Evolutionary conservation across 2,888 invertebrate genomes (phyloP).

Genomic region (Neoaliturus tenellus): DNA sequence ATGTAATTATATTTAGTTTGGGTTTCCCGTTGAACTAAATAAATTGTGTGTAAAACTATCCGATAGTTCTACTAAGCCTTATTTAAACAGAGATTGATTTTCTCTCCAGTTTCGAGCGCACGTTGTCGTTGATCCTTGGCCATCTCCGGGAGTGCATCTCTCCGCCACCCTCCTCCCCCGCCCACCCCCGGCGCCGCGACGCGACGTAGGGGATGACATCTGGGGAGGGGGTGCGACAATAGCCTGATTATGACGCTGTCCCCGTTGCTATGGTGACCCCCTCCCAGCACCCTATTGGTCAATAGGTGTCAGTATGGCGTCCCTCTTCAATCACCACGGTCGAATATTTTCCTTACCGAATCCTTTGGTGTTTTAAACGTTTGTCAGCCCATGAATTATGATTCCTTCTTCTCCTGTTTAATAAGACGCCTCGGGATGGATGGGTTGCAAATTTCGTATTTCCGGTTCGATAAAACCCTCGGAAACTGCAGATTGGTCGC

Average conservation of each 20-base stretch:
- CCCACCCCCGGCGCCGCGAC: neutral
- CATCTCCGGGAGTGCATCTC: neutral
- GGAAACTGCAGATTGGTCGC: too few species aligned
- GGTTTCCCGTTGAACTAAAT: too few species aligned
- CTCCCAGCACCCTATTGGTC: conserved; percentile 42
- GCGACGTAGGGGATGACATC: too few species aligned
- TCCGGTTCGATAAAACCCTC: neutral
- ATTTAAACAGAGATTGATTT: too few species aligned
- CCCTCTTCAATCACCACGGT: neutral
- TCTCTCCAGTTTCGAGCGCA: too few species aligned
- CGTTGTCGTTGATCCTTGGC: too few species aligned
- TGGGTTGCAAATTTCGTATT: neutral
- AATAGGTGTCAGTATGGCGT: conserved; percentile 40
- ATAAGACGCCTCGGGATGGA: conserved; percentile 11
- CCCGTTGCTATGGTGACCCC: conserved; percentile 38
- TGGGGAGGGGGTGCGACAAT: conserved; percentile 40
- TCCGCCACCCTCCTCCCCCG: neutral
- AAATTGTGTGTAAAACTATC: too few species aligned
- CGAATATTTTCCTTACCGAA: conserved; percentile 17
- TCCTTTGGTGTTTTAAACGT: conserved; percentile 41
- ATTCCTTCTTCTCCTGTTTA: neutral
- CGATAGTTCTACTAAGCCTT: too few species aligned
- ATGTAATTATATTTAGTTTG: too few species aligned
- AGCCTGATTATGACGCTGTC: conserved; percentile 44
- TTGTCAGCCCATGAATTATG: conserved; percentile 33